phyloP scores from a whole-genome alignment of 2,797 vertebrate genomes.

The Lepidocolaptes lacrymiger region DNA sequence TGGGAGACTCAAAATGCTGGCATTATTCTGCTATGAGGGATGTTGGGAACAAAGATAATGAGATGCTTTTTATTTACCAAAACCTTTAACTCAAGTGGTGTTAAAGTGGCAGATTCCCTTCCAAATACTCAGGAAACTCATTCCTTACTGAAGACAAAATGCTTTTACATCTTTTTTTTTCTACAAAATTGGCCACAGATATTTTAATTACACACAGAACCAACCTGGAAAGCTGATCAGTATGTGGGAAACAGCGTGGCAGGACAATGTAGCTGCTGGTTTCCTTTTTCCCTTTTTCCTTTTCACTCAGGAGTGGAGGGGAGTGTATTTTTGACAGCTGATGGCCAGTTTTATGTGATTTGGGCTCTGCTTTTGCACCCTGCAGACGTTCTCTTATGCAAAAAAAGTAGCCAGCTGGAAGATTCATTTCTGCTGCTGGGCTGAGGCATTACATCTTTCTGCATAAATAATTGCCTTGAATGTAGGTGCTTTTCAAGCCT shows the following conservation, averaged over 20 bases:
- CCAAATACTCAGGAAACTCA: background rate
- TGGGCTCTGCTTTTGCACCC: background rate
- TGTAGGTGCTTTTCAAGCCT: background rate
- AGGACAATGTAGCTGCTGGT: background rate
- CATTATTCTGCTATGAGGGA: background rate
- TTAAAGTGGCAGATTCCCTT: constrained; percentile 4
- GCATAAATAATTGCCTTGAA: background rate
- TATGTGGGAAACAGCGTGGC: background rate
- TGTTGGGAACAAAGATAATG: background rate
- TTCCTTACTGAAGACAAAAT: background rate
- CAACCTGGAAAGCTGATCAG: background rate
- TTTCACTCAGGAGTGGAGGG: background rate
- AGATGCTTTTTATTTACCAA: background rate
- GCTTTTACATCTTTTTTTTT: background rate
- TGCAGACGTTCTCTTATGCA: background rate
- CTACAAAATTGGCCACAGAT: background rate
- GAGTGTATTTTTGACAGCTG: background rate
- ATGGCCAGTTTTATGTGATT: background rate
- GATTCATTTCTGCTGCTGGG: background rate
- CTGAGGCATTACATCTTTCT: background rate
- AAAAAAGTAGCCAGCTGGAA: background rate
- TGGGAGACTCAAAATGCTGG: background rate
- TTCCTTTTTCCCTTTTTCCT: background rate
- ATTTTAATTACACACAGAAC: background rate
- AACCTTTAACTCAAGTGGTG: background rate